phyloP scores from a whole-genome alignment of 2,113 vertebrate species.

The Hypocryptadius cinnamomeus region DNA sequence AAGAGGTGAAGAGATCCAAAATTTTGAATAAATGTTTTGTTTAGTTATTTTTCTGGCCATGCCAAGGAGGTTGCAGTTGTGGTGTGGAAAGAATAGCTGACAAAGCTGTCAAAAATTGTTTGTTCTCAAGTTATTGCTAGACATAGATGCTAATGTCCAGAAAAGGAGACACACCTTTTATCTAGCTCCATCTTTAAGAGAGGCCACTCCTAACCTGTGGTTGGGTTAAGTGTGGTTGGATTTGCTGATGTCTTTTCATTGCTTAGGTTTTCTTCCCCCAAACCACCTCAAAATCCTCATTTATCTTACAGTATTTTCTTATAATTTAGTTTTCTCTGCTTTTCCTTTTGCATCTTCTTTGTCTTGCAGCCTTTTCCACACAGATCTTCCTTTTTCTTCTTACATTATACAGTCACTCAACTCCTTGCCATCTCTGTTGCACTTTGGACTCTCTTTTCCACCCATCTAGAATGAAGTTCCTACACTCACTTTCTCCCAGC shows the following conservation, averaged over 20 bases:
- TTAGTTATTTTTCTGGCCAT: neutral
- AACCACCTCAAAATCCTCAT: neutral
- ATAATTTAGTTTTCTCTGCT: neutral
- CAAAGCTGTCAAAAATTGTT: neutral
- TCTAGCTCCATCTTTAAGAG: neutral
- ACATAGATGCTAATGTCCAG: neutral
- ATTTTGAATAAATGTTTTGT: neutral
- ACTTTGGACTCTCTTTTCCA: neutral
- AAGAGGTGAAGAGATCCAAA: neutral
- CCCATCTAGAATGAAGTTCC: neutral
- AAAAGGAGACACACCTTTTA: neutral
- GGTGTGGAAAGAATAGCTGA: neutral
- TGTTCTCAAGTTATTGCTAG: neutral
- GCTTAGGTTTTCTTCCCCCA: neutral
- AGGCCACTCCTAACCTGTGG: neutral
- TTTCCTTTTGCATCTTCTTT: neutral
- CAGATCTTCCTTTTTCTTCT: neutral
- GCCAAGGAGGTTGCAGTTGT: neutral
- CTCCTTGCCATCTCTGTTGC: neutral
- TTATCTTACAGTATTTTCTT: neutral
- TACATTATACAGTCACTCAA: neutral
- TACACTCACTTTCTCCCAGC: neutral
- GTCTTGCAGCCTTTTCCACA: neutral
- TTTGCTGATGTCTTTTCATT: neutral
- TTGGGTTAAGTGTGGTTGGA: neutral